Base-by-base conservation (phyloP, 2,797 vertebrate genomes). In the Lateolabrax maculatus region DNA sequence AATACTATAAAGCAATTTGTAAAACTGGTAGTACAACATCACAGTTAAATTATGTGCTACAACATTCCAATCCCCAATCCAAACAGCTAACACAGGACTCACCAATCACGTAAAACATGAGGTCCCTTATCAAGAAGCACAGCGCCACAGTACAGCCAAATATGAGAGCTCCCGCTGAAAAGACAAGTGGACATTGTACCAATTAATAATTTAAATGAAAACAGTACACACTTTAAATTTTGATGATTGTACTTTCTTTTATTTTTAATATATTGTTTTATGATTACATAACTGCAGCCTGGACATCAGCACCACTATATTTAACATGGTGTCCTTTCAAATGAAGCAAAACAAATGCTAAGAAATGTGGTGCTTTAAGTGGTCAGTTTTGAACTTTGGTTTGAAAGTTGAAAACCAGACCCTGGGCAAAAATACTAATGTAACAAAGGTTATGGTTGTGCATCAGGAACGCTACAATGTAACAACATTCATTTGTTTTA, bases 51-150 rank as follows among this genome's bases (percentile, higher is more conserved):
- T 31, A 57, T 21, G 34, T 61, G 67, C 52, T 18, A n/a, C n/a
- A n/a, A n/a, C n/a, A n/a, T n/a, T n/a, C n/a, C n/a, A n/a, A n/a
- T n/a, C n/a, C n/a, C n/a, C n/a, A 6, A 44, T 51, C 39, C 10
- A 89, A 87, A 87, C 49, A 88, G 69, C 58, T n/a, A 19, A 69
- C 55, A 37, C 9, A 73, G 71, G 72, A 97, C 98, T 96, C 94
- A 99, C 98, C 98, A 97, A 99, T 98, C 96, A 99, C 95, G 98
- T 99, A 99, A 99, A 99, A 98, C 98, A 99, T 99, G 95, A 99
- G 98, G 98, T 98, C 97, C 96, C 95, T 96, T 96, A 97, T 97
- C 92, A 96, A 94, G 95, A 96, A 94, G 96, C 97, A 97, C 92
- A 96, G 94, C 10, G 95, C 95, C 90, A 96, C 93, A 92, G 94